Evolutionary conservation across 2,113 vertebrate species (phyloP).

Genomic region (Lepus timidus): DNA sequence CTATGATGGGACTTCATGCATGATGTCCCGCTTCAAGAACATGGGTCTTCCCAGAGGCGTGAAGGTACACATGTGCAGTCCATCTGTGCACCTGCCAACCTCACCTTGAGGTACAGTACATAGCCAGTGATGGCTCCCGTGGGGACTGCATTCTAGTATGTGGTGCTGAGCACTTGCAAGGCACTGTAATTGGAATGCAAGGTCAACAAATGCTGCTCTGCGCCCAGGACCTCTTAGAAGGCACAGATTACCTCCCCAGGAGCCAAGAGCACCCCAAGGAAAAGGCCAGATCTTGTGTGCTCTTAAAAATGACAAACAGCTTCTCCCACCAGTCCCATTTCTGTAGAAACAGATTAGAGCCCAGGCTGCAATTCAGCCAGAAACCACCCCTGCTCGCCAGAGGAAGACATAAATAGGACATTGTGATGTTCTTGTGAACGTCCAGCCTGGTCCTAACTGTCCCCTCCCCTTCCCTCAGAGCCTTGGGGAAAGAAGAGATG

Average conservation of each 20-base stretch:
- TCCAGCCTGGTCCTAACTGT: constrained; percentile 9
- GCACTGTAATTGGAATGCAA: constrained; percentile 73
- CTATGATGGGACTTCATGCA: not conserved
- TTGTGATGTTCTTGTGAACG: constrained; percentile 32
- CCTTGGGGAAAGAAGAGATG: not conserved
- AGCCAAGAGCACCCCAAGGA: not conserved
- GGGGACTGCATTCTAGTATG: not conserved
- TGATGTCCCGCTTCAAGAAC: constrained; percentile 7
- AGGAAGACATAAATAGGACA: constrained; percentile 64
- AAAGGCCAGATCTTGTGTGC: constrained; percentile 1
- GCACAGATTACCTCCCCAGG: constrained; percentile 24
- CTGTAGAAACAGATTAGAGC: constrained; percentile 38
- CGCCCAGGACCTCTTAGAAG: constrained; percentile 29
- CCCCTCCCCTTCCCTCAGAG: not conserved
- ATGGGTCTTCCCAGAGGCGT: not conserved
- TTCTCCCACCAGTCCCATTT: constrained; percentile 4
- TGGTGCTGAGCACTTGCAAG: constrained; percentile 62
- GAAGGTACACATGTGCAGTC: not conserved
- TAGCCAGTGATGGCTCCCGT: not conserved
- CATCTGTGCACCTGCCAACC: not conserved
- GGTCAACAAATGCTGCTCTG: constrained; percentile 63
- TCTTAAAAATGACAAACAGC: not conserved
- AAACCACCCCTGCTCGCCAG: constrained; percentile 54
- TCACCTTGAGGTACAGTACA: constrained; percentile 33
- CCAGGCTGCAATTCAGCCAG: constrained; percentile 60